These are phyloP conservation scores for Microcebus ravelobensis DNA, from an alignment of 2,113 vertebrate species.

Conservation along the genomic window DNA sequence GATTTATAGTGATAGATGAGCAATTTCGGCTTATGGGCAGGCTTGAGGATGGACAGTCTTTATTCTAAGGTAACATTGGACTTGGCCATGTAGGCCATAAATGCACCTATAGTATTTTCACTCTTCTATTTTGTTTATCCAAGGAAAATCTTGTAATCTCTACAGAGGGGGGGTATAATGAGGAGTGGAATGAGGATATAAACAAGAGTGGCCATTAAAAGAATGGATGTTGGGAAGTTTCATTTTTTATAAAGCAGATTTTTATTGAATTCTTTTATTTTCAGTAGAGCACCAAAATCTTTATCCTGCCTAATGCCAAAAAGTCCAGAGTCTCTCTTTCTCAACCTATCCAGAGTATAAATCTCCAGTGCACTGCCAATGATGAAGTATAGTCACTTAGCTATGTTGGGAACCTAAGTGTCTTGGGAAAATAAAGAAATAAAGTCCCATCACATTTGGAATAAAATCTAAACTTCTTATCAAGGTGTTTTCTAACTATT, in stretches of 20 bases:
- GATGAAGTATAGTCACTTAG: neutral
- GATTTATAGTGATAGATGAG: neutral
- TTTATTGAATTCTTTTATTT: constrained; percentile 21
- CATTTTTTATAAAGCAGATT: neutral
- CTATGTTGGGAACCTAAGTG: neutral
- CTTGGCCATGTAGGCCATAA: neutral
- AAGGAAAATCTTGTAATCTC: neutral
- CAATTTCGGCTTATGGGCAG: too few relatives aligned
- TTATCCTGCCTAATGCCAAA: neutral
- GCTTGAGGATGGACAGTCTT: neutral
- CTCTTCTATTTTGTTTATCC: neutral
- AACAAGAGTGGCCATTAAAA: neutral
- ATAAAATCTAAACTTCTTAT: neutral
- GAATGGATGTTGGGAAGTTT: neutral
- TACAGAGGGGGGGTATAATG: neutral
- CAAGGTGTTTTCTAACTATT: neutral
- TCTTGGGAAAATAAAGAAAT: neutral
- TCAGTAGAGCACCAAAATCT: neutral
- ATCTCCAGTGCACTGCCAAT: neutral
- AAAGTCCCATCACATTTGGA: neutral
- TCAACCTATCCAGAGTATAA: neutral
- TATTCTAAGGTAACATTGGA: neutral
- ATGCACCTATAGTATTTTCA: neutral
- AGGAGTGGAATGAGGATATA: neutral
- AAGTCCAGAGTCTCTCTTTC: neutral